Evolutionary conservation across 2,797 vertebrate genomes (phyloP), one percentile per base, ranked within the genome.

Genomic region (Poecile montanus): DNA sequence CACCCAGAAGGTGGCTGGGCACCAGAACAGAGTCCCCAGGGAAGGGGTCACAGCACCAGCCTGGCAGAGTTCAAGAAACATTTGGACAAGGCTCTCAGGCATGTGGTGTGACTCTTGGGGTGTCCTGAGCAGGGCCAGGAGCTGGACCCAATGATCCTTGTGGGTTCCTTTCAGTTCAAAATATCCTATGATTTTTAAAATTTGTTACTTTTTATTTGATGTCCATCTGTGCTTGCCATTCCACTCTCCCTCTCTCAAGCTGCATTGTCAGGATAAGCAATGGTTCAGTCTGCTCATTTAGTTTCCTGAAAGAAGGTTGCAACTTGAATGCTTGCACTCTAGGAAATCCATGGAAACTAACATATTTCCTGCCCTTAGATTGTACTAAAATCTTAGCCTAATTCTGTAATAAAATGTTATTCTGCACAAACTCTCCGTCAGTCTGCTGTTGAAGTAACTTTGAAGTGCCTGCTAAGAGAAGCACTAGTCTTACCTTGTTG

Each of bases 1-100:
- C 45, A 30, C 3, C 3, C 4, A 7, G 38, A n/a, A 14, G 3
- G 11, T 47, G 7, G 1, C 0, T 66, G 40, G 4, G 20, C 9
- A 16, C 14, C 2, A 7, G 30, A 47, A 74, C 2, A 34, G 29
- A 23, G 5, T 60, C 9, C 45, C 1, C 40, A 47, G n/a, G 27
- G 20, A 20, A 22, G 4, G 26, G 17, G 11, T 74, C 29, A 40
- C 14, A 66, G 13, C 23, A 40, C 9, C 20, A 60, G 5, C 27
- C 29, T 53, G n/a, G 11, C 8, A 30, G 38, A 45, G 14, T 13
- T 29, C 53, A n/a, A 45, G 19, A 15, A n/a, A 6, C 0, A 0
- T 40, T 88, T 60, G 45, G 10, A 22, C 11, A 47, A 9, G 15
- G 11, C 13, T 38, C 7, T 88, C 14, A 66, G 53, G 38, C 30